A percentile compares a stretch with the other conserved stretches of the same genome.
phyloP scores from a whole-genome alignment of 2,888 invertebrate genomes.

The Galerucella pusilla region DNA sequence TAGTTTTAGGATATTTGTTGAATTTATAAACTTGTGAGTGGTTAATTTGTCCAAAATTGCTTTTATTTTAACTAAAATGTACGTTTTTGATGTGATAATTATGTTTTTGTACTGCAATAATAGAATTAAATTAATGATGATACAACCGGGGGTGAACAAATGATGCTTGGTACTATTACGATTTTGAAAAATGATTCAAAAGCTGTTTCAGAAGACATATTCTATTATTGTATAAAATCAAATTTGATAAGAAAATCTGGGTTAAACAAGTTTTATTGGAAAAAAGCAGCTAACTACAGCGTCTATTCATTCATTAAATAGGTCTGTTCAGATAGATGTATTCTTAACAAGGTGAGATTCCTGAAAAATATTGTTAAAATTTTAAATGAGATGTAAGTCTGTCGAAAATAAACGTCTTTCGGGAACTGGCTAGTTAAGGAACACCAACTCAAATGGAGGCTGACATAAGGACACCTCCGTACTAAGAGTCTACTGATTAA shows the following conservation, averaged over 20 bases:
- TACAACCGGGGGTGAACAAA: not conserved
- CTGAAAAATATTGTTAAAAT: constrained; percentile 6
- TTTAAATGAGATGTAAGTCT: not conserved
- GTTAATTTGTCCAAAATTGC: not conserved
- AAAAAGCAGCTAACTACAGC: not conserved
- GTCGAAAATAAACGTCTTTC: too few relatives aligned
- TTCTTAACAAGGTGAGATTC: constrained; percentile 32
- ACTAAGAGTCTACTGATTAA: too few relatives aligned
- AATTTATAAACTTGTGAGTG: too few relatives aligned
- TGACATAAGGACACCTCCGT: too few relatives aligned
- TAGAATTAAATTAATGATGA: not conserved
- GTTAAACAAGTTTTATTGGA: constrained; percentile 17
- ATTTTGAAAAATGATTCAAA: not conserved
- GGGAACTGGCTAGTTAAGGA: too few relatives aligned
- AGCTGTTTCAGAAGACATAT: not conserved
- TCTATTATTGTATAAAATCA: constrained; percentile 1
- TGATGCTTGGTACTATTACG: too few relatives aligned
- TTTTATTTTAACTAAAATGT: not conserved
- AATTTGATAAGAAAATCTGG: constrained; percentile 42
- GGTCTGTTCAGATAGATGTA: constrained; percentile 41
- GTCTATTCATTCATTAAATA: constrained; percentile 26
- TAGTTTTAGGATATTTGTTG: too few relatives aligned
- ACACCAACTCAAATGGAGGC: too few relatives aligned
- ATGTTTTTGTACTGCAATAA: not conserved
- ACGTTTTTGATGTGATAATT: not conserved